Evolutionary conservation across 2,888 invertebrate species (phyloP).

Genomic region (Seira sanloemensis): DNA sequence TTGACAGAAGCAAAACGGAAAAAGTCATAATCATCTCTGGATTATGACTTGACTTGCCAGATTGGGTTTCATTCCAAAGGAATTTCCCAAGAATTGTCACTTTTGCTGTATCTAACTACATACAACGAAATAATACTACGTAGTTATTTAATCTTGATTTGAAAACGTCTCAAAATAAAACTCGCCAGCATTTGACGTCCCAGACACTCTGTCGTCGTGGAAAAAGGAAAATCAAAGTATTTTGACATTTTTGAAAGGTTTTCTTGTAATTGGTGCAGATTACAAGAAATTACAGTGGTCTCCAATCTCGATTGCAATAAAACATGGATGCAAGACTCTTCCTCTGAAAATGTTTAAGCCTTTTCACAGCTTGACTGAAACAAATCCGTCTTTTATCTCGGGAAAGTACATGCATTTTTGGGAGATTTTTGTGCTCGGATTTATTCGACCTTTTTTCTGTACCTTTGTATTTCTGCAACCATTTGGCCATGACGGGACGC

Average conservation of each 20-base stretch:
- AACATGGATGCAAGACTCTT: neutral
- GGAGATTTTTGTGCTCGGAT: neutral
- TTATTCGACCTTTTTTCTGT: neutral
- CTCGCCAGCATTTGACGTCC: slow-evolving; percentile 3
- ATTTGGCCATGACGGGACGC: neutral
- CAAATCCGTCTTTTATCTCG: no score
- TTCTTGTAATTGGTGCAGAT: slow-evolving; percentile 22
- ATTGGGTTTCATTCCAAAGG: neutral
- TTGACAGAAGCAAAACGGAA: neutral
- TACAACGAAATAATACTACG: no score
- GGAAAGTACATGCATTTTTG: no score
- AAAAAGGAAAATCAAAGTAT: neutral
- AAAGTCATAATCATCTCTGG: neutral
- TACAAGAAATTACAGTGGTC: slow-evolving; percentile 16
- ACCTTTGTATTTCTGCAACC: neutral
- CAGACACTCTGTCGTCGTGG: slow-evolving; percentile 45
- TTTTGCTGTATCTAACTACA: neutral
- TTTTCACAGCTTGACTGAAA: slow-evolving; percentile 27
- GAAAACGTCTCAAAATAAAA: no score
- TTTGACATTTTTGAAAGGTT: slow-evolving; percentile 28
- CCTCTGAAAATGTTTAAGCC: slow-evolving; percentile 13
- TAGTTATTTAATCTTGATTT: no score
- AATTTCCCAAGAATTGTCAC: slow-evolving; percentile 23
- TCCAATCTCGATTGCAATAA: neutral
- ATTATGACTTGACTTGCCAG: no score